These are phyloP conservation scores for Aeoliscus strigatus DNA, from an alignment of 2,797 vertebrate genomes.

Conservation along the genomic window DNA sequence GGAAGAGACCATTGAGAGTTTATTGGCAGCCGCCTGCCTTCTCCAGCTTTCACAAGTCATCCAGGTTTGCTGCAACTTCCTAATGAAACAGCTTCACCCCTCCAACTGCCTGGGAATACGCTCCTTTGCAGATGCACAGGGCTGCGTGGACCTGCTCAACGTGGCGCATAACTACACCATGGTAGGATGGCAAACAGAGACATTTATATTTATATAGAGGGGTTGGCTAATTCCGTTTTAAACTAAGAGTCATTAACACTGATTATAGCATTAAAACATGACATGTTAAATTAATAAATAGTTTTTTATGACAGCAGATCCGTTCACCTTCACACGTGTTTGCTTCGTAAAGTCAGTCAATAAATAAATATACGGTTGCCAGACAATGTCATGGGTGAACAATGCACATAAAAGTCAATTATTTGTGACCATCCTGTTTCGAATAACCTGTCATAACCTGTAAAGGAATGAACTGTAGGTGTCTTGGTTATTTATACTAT, in stretches of 20 bases:
- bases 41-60: slow-evolving; percentile 95
- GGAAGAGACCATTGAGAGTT: slow-evolving; percentile 95
- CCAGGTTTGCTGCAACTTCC: slow-evolving; percentile 96
- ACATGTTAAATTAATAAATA: too few relatives aligned
- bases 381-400: background rate
- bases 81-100: slow-evolving; percentile 97
- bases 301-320: background rate
- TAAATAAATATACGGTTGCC: background rate
- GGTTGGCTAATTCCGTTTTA: too few relatives aligned
- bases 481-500: slow-evolving; percentile 31
- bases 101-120: slow-evolving; percentile 98
- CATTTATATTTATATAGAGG: slow-evolving; percentile 34
- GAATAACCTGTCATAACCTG: slow-evolving; percentile 34
- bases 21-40: slow-evolving; percentile 95
- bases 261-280: slow-evolving; percentile 12
- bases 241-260: too few relatives aligned
- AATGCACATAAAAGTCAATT: slow-evolving; percentile 2
- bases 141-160: slow-evolving; percentile 88
- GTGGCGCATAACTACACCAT: slow-evolving; percentile 94
- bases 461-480: slow-evolving; percentile 7
- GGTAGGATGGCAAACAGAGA: slow-evolving; percentile 73
- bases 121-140: slow-evolving; percentile 95
- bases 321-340: background rate
- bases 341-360: slow-evolving; percentile 4
- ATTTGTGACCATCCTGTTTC: slow-evolving; percentile 5